A percentile compares a stretch with the other conserved stretches of the same genome.
These are phyloP conservation scores for Aproaerema taeniolella DNA, from an alignment of 2,888 invertebrate species.

Conservation along the genomic window DNA sequence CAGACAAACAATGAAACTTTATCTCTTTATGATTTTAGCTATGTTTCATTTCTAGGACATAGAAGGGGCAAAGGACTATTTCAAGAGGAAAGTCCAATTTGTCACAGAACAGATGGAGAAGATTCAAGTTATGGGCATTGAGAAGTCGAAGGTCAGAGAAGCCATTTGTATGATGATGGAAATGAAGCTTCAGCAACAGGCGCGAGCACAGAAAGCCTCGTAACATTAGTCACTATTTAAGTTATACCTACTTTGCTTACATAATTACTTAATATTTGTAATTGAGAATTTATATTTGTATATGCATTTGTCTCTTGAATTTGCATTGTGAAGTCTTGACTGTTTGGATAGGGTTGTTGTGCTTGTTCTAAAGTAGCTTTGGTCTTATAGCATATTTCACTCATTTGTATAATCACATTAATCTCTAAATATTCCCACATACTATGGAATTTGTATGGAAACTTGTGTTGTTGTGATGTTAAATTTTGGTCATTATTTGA, in stretches of 20 bases:
- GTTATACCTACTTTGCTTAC: background rate
- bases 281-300: background rate
- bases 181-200: constrained; percentile 80
- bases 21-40: too few species aligned
- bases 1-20: too few species aligned
- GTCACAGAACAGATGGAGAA: constrained; percentile 97
- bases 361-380: too few species aligned
- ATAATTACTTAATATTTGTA: background rate
- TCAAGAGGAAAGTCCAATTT: constrained; percentile 92
- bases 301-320: too few species aligned
- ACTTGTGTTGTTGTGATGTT: too few species aligned
- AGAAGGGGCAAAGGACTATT: constrained; percentile 92
- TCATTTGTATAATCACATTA: too few species aligned
- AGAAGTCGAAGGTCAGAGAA: constrained; percentile 89
- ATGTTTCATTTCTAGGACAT: constrained; percentile 75
- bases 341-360: too few species aligned
- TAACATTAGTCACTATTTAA: constrained; percentile 32
- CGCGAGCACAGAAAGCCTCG: constrained; percentile 59
- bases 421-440: too few species aligned
- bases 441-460: too few species aligned
- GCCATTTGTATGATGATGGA: constrained; percentile 87
- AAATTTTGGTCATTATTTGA: too few species aligned
- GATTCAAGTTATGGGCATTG: constrained; percentile 87
- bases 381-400: too few species aligned
- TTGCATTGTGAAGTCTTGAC: too few species aligned